Evolutionary conservation across 64 coral and sea anemone genomes (phyloP).

Genomic region (Stichodactyla mertensii): DNA sequence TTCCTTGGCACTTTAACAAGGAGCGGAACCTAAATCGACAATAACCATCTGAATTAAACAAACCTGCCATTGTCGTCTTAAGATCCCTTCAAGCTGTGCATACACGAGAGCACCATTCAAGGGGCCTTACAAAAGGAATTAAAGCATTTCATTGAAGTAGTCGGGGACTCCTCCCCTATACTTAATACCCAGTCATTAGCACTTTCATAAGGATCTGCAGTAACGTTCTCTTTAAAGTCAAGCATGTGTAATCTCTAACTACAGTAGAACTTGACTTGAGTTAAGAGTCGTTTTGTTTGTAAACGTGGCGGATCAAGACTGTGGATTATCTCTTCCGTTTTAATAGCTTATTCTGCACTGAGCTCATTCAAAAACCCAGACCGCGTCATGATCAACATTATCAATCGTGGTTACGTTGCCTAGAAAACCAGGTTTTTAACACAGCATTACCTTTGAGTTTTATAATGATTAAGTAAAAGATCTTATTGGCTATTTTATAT

Average conservation of each 20-base stretch:
- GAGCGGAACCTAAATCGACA: background rate
- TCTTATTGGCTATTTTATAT: background rate
- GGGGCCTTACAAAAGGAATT: background rate
- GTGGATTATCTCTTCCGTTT: background rate
- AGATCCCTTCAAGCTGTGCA: constrained; percentile 4
- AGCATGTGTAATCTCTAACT: background rate
- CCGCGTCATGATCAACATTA: background rate
- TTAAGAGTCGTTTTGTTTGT: constrained; percentile 1
- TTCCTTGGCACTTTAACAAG: background rate
- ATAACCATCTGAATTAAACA: constrained; percentile 24
- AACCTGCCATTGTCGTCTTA: constrained; percentile 5
- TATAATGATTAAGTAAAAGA: background rate
- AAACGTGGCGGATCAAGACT: background rate
- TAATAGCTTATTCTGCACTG: background rate
- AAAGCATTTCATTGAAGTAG: background rate
- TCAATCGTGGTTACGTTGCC: background rate
- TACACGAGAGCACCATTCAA: background rate
- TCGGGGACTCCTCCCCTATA: background rate
- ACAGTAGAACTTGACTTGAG: constrained; percentile 3
- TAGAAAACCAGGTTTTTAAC: background rate
- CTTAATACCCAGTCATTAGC: background rate
- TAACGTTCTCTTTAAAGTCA: background rate
- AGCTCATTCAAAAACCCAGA: background rate
- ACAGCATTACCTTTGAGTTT: background rate
- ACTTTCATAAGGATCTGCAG: background rate